phyloP scores from a whole-genome alignment of 2,797 vertebrate genomes.

The Bufotes viridis region DNA sequence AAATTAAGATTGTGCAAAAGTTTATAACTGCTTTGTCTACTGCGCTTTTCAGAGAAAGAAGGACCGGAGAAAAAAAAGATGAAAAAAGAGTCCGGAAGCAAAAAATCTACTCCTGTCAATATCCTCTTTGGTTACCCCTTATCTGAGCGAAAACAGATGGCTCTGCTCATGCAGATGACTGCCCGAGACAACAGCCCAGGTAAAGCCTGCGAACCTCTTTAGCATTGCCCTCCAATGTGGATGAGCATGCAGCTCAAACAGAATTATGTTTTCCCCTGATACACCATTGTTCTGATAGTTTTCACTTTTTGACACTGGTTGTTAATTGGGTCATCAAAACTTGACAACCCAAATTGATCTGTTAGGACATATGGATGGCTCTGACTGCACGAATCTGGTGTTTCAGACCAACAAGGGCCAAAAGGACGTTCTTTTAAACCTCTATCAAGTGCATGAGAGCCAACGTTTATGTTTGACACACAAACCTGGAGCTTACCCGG shows the following conservation, averaged over 20 bases:
- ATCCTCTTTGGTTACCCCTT: slow-evolving; percentile 98
- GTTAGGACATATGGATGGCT: no score
- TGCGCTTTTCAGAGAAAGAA: slow-evolving; percentile 87
- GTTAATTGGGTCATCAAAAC: neutral
- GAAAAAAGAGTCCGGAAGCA: slow-evolving; percentile 92
- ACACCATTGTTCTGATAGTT: neutral
- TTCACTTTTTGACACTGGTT: neutral
- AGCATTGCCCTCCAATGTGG: neutral
- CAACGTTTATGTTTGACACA: no score
- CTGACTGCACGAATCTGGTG: no score
- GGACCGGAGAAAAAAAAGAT: slow-evolving; percentile 97
- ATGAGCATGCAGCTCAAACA: no score
- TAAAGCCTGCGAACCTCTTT: slow-evolving; percentile 64
- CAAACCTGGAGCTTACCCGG: no score
- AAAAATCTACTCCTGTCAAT: slow-evolving; percentile 92
- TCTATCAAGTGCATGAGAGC: no score
- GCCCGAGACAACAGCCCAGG: slow-evolving; percentile 98
- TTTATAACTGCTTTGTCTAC: neutral
- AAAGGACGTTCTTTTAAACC: no score
- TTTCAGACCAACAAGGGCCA: no score
- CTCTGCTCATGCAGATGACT: slow-evolving; percentile 99
- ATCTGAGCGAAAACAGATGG: slow-evolving; percentile 99
- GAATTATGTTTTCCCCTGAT: neutral
- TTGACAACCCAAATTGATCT: no score
- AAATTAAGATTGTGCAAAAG: neutral